Conservation (phyloP, 2,888 invertebrate species). For the Pachydiplax longipennis region DNA sequence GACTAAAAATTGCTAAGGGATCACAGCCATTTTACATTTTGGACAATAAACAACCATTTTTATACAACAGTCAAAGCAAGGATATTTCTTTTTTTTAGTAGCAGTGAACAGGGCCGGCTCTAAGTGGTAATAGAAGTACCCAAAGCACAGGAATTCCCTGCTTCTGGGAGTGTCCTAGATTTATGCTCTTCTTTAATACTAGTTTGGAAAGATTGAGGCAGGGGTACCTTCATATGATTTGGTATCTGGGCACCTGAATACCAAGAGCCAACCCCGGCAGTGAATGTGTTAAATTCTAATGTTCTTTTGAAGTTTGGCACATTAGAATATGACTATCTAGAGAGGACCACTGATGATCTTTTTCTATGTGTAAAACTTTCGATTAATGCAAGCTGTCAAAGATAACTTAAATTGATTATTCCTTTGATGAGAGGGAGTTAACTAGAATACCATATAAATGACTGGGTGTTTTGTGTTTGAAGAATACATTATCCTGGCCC, state of each 20-base stretch:
- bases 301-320: neutral
- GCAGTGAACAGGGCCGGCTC: neutral
- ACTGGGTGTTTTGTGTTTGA: constrained; percentile 25
- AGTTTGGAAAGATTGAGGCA: no score
- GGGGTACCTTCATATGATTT: no score
- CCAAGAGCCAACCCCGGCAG: no score
- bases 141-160: no score
- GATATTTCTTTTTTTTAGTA: neutral
- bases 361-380: constrained; percentile 10
- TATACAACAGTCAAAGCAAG: neutral
- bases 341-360: constrained; percentile 10
- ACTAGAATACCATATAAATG: constrained; percentile 1
- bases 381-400: neutral
- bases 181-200: no score
- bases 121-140: no score
- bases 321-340: neutral
- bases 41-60: constrained; percentile 11
- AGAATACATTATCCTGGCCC: neutral
- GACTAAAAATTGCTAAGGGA: constrained; percentile 6
- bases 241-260: no score
- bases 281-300: neutral
- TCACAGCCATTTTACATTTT: neutral
- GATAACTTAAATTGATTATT: neutral
- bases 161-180: no score
- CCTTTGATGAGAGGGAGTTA: neutral